Base-by-base conservation (phyloP, 2,797 vertebrate genomes). In the Muraenolepis orangiensis region DNA sequence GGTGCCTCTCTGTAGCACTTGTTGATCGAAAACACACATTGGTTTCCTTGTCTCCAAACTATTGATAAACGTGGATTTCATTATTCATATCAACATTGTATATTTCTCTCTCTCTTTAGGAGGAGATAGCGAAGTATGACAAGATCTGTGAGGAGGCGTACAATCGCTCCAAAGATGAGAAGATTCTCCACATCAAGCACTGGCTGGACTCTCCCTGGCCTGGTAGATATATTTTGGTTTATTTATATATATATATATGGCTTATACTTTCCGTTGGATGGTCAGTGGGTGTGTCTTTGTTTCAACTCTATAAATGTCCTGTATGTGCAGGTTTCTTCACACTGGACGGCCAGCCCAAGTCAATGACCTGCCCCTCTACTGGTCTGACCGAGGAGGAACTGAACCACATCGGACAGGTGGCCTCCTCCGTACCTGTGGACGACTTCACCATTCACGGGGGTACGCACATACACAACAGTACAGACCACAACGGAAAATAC, bases 361-460 rank as follows among this genome's bases (percentile, higher is more conserved):
- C 95, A 81, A 96, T 96, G 95, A 91, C 87, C 76, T 95, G 94
- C 76, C 94, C 95, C 1, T 95, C 95, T 34, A 96, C 96, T 0
- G 95, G 96, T 1, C 89, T 96, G 72, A 87, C 79, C 0, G 96
- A 96, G 70, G 95, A 96, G 13, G 89, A 95, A 40, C 87, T 96
- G 46, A 40, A 66, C 0, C 93, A 96, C 69, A 96, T 96, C 0
- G 96, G 96, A 12, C 92, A 91, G 16, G 94, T 95, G 75, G 96
- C 95, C 71, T 96, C 95, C 78, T 96, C 96, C 0, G 96, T 96
- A 57, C 96, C 96, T 0, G 95, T 96, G 72, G 95, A 96, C 78
- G 94, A 96, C 84, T 96, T 96, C 86, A 96, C 95, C 42, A 96
- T 96, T 80, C 96, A 96, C 0, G 95, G 95, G 86, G 95, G 95